Conservation (phyloP, 2,797 vertebrate species). For the Stomatorhinus walkeri region DNA sequence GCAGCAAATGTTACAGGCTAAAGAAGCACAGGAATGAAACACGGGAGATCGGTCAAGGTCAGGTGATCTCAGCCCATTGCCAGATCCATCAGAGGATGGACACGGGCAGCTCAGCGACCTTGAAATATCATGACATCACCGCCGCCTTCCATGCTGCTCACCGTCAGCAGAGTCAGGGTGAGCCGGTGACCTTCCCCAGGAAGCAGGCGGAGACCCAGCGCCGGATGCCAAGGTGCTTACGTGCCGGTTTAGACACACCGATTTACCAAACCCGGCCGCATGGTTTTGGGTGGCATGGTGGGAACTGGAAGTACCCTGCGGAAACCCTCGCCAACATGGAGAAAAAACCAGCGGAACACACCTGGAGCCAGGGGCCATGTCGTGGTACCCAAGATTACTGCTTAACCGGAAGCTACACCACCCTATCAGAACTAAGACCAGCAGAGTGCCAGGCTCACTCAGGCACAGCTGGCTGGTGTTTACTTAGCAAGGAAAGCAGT, state of each 20-base stretch:
- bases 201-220: not conserved
- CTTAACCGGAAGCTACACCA: not conserved
- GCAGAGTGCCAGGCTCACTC: not conserved
- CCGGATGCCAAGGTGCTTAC: not conserved
- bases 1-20: not conserved
- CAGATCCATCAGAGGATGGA: not conserved
- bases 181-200: not conserved
- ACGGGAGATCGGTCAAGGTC: not conserved
- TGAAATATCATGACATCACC: not conserved
- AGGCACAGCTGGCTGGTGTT: not conserved
- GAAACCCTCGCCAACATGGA: not conserved
- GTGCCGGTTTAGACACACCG: not conserved
- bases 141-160: not conserved
- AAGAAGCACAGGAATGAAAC: conserved; percentile 19
- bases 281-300: not conserved
- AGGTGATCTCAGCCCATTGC: not conserved
- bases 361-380: not conserved
- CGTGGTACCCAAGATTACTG: not conserved
- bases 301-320: not conserved
- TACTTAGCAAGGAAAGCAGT: not conserved
- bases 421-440: not conserved
- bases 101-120: not conserved
- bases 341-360: not conserved
- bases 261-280: not conserved
- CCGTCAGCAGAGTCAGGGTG: not conserved